Percentiles rank a stretch among this genome's conserved stretches.
These are phyloP conservation scores for Trachythela sp. DNA, from an alignment of 64 coral and sea anemone genomes.

Conservation along the genomic window DNA sequence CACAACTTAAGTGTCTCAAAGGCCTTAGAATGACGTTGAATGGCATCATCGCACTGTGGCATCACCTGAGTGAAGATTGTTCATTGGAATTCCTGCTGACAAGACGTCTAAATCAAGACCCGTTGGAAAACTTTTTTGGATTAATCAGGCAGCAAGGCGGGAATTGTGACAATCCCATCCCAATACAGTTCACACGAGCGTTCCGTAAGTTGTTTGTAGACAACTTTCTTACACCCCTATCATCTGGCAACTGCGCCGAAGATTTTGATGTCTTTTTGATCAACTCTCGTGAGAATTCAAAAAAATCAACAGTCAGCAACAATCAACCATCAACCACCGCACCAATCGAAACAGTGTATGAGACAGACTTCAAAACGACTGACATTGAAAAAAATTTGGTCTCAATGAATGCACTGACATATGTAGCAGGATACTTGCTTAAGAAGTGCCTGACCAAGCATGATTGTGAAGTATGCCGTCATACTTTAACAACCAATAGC, in stretches of 20 bases:
- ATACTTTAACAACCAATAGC: no score
- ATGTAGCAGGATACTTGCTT: not conserved
- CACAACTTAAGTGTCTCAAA: not conserved
- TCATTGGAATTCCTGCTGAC: no score
- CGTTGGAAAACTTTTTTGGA: not conserved
- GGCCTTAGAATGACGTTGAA: not conserved
- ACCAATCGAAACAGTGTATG: not conserved
- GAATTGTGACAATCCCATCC: not conserved
- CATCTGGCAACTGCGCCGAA: not conserved
- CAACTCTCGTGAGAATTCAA: no score
- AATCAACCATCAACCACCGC: not conserved
- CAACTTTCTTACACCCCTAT: not conserved
- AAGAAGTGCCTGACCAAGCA: not conserved
- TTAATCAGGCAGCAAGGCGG: not conserved
- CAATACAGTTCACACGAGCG: not conserved
- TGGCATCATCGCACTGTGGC: not conserved
- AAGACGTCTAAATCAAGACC: slow-evolving; percentile 22
- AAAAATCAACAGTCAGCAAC: no score
- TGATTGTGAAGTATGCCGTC: no score
- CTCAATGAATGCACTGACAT: not conserved
- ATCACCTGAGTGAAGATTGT: no score
- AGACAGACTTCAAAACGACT: not conserved
- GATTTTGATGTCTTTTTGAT: not conserved
- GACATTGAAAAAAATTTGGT: not conserved
- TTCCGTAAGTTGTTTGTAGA: not conserved